Evolutionary conservation across 2,888 invertebrate species (phyloP).

Genomic region (Calameuta idolon): DNA sequence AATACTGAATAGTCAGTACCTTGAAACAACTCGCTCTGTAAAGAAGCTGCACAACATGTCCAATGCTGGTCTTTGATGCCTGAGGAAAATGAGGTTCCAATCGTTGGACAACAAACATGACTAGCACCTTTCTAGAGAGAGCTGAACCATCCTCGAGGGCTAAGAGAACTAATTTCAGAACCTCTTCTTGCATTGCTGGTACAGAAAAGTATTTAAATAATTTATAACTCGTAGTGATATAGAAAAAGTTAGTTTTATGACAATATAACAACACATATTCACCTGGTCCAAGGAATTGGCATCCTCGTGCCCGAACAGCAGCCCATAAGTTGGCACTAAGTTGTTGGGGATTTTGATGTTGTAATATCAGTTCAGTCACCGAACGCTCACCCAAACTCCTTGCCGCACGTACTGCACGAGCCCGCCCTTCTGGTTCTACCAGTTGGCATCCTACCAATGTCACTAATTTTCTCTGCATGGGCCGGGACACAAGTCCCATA

Average conservation of each 20-base stretch:
- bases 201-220: constrained; percentile 13
- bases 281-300: constrained; percentile 96
- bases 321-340: constrained; percentile 96
- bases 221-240: constrained; percentile 1
- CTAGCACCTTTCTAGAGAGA: constrained; percentile 91
- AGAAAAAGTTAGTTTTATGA: not conserved
- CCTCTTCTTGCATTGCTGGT: constrained; percentile 98
- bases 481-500: constrained; percentile 77
- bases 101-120: constrained; percentile 98
- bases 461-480: constrained; percentile 96
- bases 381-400: constrained; percentile 95
- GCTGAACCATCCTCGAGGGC: constrained; percentile 96
- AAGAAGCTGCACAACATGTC: constrained; percentile 97
- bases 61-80: constrained; percentile 98
- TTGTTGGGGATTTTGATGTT: constrained; percentile 97
- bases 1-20: constrained; percentile 68
- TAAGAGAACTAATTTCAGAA: constrained; percentile 90
- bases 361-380: constrained; percentile 92
- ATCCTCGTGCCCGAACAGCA: constrained; percentile 94
- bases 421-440: constrained; percentile 88
- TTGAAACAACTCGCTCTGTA: constrained; percentile 99
- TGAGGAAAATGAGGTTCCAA: constrained; percentile 95
- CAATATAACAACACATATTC: constrained; percentile 23
- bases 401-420: constrained; percentile 83
- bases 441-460: constrained; percentile 93